Evolutionary conservation across 2,888 invertebrate genomes (phyloP).

Genomic region (Spodoptera littoralis): DNA sequence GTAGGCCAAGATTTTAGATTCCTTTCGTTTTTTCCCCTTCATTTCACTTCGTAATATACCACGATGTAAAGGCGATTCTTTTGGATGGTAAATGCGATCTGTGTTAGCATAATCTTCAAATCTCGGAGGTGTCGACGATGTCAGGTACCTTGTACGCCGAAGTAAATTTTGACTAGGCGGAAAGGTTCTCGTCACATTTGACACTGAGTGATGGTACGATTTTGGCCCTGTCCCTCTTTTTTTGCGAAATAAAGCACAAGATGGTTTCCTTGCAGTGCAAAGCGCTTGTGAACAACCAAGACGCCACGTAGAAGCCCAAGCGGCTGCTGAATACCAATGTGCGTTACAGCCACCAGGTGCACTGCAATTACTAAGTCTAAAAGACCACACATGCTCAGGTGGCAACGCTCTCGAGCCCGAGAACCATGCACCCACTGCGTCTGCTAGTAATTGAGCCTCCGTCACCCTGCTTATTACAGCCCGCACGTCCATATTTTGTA

Average conservation of each 20-base stretch:
- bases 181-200: slow-evolving; percentile 12
- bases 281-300: slow-evolving; percentile 82
- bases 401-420: slow-evolving; percentile 79
- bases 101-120: slow-evolving; percentile 71
- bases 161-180: slow-evolving; percentile 64
- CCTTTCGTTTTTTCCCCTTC: slow-evolving; percentile 58
- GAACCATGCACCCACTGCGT: slow-evolving; percentile 83
- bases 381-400: slow-evolving; percentile 79
- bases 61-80: slow-evolving; percentile 76
- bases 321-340: slow-evolving; percentile 82
- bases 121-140: slow-evolving; percentile 53
- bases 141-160: slow-evolving; percentile 75
- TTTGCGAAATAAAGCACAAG: slow-evolving; percentile 75
- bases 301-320: slow-evolving; percentile 85
- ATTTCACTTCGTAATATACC: slow-evolving; percentile 61
- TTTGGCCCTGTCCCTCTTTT: slow-evolving; percentile 55
- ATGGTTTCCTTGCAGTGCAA: slow-evolving; percentile 76
- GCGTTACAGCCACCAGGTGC: slow-evolving; percentile 81
- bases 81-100: slow-evolving; percentile 34
- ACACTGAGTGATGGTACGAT: background rate
- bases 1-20: slow-evolving; percentile 78
- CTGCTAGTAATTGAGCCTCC: slow-evolving; percentile 81
- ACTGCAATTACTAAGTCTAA: slow-evolving; percentile 78
- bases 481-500: slow-evolving; percentile 85
- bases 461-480: slow-evolving; percentile 78